Percentiles rank a stretch among this genome's conserved stretches.
Evolutionary conservation across 2,888 invertebrate species (phyloP).

Genomic region (Rhogogaster chlorosoma): DNA sequence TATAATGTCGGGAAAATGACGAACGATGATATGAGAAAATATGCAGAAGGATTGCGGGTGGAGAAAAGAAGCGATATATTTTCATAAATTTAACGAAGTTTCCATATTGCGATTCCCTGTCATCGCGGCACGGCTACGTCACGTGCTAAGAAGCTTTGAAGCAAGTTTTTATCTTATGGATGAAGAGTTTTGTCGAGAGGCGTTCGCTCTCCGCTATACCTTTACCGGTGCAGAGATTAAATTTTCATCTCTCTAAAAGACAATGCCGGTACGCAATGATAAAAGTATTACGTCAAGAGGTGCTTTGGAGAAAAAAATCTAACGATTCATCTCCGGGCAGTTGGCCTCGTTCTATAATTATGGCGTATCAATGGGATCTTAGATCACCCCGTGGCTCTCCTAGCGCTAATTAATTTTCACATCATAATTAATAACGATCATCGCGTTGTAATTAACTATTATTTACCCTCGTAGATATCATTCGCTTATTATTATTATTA

Average conservation of each 20-base stretch:
- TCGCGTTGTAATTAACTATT: background rate
- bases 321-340: background rate
- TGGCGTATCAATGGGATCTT: background rate
- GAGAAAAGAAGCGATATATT: background rate
- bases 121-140: background rate
- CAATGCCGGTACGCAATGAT: slow-evolving; percentile 12
- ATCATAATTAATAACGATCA: background rate
- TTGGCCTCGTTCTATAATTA: background rate
- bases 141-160: slow-evolving; percentile 22
- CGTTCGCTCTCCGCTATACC: background rate
- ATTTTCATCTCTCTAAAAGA: slow-evolving; percentile 27
- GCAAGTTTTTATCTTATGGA: background rate
- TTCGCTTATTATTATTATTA: too few species aligned
- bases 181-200: slow-evolving; percentile 5
- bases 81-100: background rate
- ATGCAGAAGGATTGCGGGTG: background rate
- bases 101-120: background rate
- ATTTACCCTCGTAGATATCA: background rate
- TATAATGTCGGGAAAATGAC: background rate
- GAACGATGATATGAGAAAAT: background rate
- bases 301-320: background rate
- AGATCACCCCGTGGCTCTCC: background rate
- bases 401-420: background rate
- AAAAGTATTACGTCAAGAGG: slow-evolving; percentile 20
- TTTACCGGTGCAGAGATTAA: background rate